Conservation (phyloP, 2,797 vertebrate species). For the Euphonia xanthogaster region DNA sequence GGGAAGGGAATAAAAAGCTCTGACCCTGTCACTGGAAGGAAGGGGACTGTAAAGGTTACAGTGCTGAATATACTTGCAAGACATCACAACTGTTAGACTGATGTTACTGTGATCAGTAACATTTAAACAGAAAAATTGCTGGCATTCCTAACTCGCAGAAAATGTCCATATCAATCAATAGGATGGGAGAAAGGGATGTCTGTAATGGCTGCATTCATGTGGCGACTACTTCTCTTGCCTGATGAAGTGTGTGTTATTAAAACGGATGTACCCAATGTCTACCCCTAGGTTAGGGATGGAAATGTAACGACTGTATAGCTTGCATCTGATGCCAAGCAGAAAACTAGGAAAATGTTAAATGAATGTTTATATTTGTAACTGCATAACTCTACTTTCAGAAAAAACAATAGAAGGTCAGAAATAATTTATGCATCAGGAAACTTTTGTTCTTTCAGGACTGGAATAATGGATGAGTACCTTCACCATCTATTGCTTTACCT, state of each 20-base stretch:
- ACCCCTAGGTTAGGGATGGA: neutral
- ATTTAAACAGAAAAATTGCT: neutral
- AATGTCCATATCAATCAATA: neutral
- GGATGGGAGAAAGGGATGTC: neutral
- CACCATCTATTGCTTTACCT: neutral
- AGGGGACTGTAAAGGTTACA: neutral
- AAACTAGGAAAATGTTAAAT: neutral
- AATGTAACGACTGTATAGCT: neutral
- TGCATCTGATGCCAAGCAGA: neutral
- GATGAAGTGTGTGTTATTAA: neutral
- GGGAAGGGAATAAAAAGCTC: neutral
- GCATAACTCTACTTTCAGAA: neutral
- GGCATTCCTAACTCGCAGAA: neutral
- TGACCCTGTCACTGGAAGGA: neutral
- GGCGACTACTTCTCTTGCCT: neutral
- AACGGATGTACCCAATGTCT: neutral
- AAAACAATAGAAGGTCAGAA: neutral
- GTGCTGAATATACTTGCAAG: neutral
- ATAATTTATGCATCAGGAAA: neutral
- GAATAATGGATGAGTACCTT: neutral
- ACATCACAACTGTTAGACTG: neutral
- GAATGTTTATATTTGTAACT: neutral
- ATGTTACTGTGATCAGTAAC: neutral
- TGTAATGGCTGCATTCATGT: neutral
- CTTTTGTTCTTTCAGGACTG: neutral